Percentiles rank a stretch among this genome's conserved stretches.
phyloP scores from a whole-genome alignment of 2,888 invertebrate species.

The Entomobrya multifasciata region DNA sequence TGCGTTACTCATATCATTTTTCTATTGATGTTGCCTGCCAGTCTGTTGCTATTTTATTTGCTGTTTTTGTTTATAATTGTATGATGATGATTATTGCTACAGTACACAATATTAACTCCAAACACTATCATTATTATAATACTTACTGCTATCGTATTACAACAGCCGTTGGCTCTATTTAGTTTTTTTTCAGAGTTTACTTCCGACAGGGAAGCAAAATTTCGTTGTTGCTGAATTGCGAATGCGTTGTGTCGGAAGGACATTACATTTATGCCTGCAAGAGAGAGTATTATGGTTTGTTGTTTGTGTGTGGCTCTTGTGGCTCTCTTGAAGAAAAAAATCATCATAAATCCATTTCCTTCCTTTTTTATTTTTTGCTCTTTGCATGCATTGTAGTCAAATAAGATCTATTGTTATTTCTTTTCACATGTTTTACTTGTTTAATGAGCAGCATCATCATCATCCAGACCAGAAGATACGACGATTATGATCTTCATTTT shows the following conservation, averaged over 20 bases:
- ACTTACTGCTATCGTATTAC: not conserved
- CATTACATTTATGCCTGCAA: not conserved
- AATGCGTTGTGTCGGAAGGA: conserved; percentile 66
- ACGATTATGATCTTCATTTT: conserved; percentile 35
- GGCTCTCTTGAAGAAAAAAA: conserved; percentile 38
- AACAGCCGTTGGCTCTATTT: conserved; percentile 57
- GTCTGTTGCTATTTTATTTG: conserved; percentile 54
- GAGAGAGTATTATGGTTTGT: conserved; percentile 20
- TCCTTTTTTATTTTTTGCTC: conserved; percentile 59
- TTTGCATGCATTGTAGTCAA: not conserved
- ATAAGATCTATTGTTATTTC: not conserved
- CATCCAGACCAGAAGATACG: not conserved
- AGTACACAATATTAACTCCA: conserved; percentile 33
- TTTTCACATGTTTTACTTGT: conserved; percentile 36
- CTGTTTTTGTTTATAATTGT: conserved; percentile 8
- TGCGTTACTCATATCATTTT: not conserved
- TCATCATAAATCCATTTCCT: conserved; percentile 67
- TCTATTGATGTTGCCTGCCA: conserved; percentile 22
- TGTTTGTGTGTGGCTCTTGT: too few species aligned
- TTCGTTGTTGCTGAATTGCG: conserved; percentile 30
- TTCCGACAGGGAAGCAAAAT: conserved; percentile 75
- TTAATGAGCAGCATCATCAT: conserved; percentile 45
- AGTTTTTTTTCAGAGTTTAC: conserved; percentile 53
- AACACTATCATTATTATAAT: not conserved
- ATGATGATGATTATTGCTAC: conserved; percentile 56